Conservation (phyloP, 2,797 vertebrate genomes). For the Synaphobranchus kaupii region DNA sequence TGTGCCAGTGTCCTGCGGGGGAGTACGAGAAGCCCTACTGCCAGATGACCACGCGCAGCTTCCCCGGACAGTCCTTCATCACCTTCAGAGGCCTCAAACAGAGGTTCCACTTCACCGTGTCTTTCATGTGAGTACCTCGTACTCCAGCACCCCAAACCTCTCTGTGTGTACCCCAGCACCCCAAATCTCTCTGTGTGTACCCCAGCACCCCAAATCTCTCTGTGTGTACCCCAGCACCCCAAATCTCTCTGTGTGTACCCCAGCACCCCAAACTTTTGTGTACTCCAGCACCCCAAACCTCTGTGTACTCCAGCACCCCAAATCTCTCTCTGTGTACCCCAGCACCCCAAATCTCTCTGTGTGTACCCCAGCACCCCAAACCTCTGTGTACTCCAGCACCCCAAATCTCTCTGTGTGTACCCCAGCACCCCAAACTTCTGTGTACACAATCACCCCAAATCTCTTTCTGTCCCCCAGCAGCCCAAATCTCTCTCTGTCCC, state of each 20-base stretch:
- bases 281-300: neutral
- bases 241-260: neutral
- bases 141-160: neutral
- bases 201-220: neutral
- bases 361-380: neutral
- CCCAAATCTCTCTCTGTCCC: neutral
- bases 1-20: constrained; percentile 79
- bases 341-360: neutral
- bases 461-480: neutral
- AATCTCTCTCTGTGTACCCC: neutral
- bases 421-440: neutral
- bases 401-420: neutral
- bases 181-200: neutral
- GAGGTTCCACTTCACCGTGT: constrained; percentile 85
- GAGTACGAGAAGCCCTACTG: constrained; percentile 83
- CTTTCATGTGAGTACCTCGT: constrained; percentile 76
- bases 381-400: neutral
- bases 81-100: constrained; percentile 86
- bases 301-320: neutral
- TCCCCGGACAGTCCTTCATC: constrained; percentile 81
- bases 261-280: neutral
- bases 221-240: neutral
- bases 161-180: neutral
- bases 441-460: neutral
- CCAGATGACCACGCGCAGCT: constrained; percentile 82